Evolutionary conservation across 2,113 vertebrate species (phyloP).

Genomic region (Grammomys surdaster): DNA sequence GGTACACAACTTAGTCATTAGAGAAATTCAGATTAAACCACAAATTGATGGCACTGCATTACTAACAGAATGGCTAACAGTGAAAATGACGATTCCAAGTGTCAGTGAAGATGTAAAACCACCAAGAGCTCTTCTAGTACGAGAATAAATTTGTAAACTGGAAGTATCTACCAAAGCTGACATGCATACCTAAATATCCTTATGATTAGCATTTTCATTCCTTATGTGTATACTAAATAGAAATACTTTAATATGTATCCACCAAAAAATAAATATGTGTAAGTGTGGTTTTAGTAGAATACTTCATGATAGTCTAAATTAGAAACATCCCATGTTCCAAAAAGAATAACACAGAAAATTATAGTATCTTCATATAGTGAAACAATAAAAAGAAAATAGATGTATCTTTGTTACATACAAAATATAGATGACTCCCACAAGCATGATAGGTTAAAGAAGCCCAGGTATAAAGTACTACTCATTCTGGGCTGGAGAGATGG

Average conservation of each 20-base stretch:
- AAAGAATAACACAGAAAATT: slow-evolving; percentile 23
- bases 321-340: slow-evolving; percentile 23
- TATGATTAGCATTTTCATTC: slow-evolving; percentile 29
- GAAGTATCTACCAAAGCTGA: background rate
- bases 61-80: slow-evolving; percentile 33
- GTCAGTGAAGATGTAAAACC: background rate
- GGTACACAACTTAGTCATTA: slow-evolving; percentile 31
- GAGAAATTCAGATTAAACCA: slow-evolving; percentile 23
- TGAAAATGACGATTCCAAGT: slow-evolving; percentile 36
- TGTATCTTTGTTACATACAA: slow-evolving; percentile 41
- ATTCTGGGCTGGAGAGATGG: background rate
- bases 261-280: background rate
- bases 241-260: slow-evolving; percentile 35
- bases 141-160: slow-evolving; percentile 32
- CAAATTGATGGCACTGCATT: slow-evolving; percentile 22
- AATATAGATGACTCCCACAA: slow-evolving; percentile 10
- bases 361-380: background rate
- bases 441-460: slow-evolving; percentile 41
- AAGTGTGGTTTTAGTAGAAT: slow-evolving; percentile 48
- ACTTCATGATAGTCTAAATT: slow-evolving; percentile 47
- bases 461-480: background rate
- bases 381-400: slow-evolving; percentile 44
- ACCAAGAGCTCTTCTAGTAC: slow-evolving; percentile 29
- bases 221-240: background rate
- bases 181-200: background rate